These are phyloP conservation scores for Collichthys lucidus DNA, from an alignment of 2,113 vertebrate species.

Conservation along the genomic window DNA sequence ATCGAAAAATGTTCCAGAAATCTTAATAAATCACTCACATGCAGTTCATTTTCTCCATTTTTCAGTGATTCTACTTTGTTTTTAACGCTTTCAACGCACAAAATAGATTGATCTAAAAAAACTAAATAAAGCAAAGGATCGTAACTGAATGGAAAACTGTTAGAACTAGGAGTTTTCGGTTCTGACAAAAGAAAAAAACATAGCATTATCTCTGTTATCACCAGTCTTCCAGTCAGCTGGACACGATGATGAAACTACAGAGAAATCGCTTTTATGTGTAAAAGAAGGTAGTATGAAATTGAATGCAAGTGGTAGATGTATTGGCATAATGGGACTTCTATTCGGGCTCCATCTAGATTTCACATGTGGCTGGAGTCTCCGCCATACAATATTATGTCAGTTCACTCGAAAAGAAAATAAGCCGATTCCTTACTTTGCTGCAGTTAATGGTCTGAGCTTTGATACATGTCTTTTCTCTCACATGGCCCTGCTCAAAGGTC, in stretches of 20 bases:
- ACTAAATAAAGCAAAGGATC: not conserved
- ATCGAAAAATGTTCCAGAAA: slow-evolving; percentile 18
- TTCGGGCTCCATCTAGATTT: slow-evolving; percentile 60
- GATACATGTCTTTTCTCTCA: slow-evolving; percentile 55
- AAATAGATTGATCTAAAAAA: not conserved
- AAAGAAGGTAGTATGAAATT: slow-evolving; percentile 62
- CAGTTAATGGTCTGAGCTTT: slow-evolving; percentile 72
- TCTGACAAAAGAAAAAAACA: slow-evolving; percentile 27
- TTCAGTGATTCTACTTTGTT: not conserved
- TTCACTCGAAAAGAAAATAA: slow-evolving; percentile 69
- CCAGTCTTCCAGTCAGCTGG: slow-evolving; percentile 55
- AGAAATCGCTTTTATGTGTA: slow-evolving; percentile 71
- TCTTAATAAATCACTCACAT: slow-evolving; percentile 3
- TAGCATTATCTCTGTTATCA: slow-evolving; percentile 43
- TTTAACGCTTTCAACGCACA: not conserved
- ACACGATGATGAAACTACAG: slow-evolving; percentile 77
- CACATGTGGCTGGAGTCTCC: slow-evolving; percentile 68
- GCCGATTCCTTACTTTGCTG: slow-evolving; percentile 56
- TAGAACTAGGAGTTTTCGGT: slow-evolving; percentile 13
- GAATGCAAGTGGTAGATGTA: slow-evolving; percentile 69
- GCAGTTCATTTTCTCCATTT: not conserved
- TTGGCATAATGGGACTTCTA: slow-evolving; percentile 71
- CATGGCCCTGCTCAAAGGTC: slow-evolving; percentile 57
- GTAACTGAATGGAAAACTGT: not conserved
- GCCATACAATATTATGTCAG: slow-evolving; percentile 48